These are phyloP conservation scores for Reticulitermes lucifugus DNA, from an alignment of 2,888 invertebrate genomes.

Conservation along the genomic window DNA sequence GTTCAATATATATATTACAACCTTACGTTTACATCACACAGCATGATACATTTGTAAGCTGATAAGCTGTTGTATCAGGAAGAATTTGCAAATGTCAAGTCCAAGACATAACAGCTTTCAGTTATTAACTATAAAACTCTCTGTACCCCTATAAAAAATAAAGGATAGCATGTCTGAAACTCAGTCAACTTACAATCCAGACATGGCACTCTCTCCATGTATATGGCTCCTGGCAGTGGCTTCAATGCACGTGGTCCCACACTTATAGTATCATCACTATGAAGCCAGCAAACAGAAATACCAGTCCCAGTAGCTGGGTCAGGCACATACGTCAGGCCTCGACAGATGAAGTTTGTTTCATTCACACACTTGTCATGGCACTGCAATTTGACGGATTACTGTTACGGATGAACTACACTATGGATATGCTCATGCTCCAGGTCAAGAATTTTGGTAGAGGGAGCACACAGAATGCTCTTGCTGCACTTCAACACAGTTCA, in stretches of 20 bases:
- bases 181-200: constrained; percentile 77
- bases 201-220: constrained; percentile 85
- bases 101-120: no score
- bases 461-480: no score
- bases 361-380: constrained; percentile 72
- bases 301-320: constrained; percentile 34
- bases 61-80: no score
- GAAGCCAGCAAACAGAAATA: constrained; percentile 72
- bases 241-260: constrained; percentile 79
- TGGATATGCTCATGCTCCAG: no score
- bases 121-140: no score
- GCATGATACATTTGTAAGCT: no score
- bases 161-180: not conserved
- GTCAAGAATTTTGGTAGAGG: no score
- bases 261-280: constrained; percentile 86
- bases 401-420: not conserved
- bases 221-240: constrained; percentile 71
- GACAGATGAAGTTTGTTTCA: constrained; percentile 68
- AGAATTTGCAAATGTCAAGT: no score
- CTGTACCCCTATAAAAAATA: no score
- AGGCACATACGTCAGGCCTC: constrained; percentile 41
- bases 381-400: constrained; percentile 55
- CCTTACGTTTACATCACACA: no score
- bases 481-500: no score
- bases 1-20: no score